Evolutionary conservation across 2,113 vertebrate species (phyloP), one percentile per base, ranked within the genome.

Genomic region (Lophura nycthemera): DNA sequence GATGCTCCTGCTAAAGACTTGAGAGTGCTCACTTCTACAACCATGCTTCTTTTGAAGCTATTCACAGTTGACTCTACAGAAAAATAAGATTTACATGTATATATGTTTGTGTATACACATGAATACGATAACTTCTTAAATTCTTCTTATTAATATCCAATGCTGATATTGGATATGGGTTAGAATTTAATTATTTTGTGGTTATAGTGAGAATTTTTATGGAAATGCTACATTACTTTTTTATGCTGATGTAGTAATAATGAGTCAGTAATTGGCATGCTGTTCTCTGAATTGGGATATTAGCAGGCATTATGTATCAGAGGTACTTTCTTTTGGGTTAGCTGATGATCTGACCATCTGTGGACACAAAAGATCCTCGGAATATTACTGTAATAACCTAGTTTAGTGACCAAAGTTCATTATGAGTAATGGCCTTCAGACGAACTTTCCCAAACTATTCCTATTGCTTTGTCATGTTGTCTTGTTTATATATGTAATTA

Each of bases 321-420:
- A 83, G 85, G 88, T 96, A 86, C 86, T 95, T 92, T 82, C 76
- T 83, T 90, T 75, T 95, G 95, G 93, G 88, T 83, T 95, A 88
- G 50, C 63, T 1, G 4, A 70, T 60, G 88, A 84, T 70, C 54
- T 96, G 93, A 92, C 95, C 94, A 94, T 92, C 93, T 95, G 93
- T 94, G 85, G 93, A 92, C 84, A 95, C 92, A 90, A 95, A 95
- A 95, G 57, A 90, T 92, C 91, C 85, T 93, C 93, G 91, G 93
- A 95, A 92, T 95, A 92, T 96, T 95, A 92, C 91, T 95, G 47
- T 42, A 92, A 90, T 83, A 91, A 91, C 88, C 93, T 83, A 86
- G 40, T 83, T 96, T 60, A 78, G 82, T 88, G 85, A 88, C 85
- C 84, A 91, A 56, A 86, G 77, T 93, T 92, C 66, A 95, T 78